Evolutionary conservation across 2,113 vertebrate genomes (phyloP).

Genomic region (Scophthalmus maximus): DNA sequence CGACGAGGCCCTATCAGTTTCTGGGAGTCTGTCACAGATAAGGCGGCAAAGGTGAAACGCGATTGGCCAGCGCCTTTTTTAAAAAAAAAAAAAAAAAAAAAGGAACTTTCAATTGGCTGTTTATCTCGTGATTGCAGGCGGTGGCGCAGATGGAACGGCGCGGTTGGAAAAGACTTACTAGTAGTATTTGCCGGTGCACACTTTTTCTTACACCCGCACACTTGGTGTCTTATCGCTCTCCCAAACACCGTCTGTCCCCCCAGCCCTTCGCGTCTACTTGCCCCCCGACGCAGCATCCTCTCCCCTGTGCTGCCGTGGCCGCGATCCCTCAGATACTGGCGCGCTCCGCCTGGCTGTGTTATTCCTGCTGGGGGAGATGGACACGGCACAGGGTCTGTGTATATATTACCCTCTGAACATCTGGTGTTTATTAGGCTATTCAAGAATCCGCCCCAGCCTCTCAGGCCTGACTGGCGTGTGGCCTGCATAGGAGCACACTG

Average conservation of each 20-base stretch:
- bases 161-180: slow-evolving; percentile 11
- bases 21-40: slow-evolving; percentile 82
- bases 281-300: slow-evolving; percentile 9
- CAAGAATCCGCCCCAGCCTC: slow-evolving; percentile 74
- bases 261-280: not conserved
- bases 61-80: slow-evolving; percentile 70
- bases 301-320: slow-evolving; percentile 15
- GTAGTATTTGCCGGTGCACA: slow-evolving; percentile 32
- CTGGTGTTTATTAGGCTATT: slow-evolving; percentile 84
- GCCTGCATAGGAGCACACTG: slow-evolving; percentile 69
- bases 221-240: slow-evolving; percentile 21
- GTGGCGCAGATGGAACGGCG: slow-evolving; percentile 49
- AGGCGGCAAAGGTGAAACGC: slow-evolving; percentile 63
- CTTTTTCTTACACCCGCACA: slow-evolving; percentile 18
- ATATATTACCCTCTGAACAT: slow-evolving; percentile 83
- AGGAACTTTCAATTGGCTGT: slow-evolving; percentile 72
- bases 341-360: slow-evolving; percentile 48
- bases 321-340: slow-evolving; percentile 47
- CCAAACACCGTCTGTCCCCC: slow-evolving; percentile 9
- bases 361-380: slow-evolving; percentile 72
- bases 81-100: no score
- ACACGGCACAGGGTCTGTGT: slow-evolving; percentile 77
- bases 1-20: slow-evolving; percentile 76
- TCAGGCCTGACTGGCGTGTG: slow-evolving; percentile 78
- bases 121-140: slow-evolving; percentile 74